phyloP scores from a whole-genome alignment of 2,797 vertebrate species.

The Sitta carolinensis region DNA sequence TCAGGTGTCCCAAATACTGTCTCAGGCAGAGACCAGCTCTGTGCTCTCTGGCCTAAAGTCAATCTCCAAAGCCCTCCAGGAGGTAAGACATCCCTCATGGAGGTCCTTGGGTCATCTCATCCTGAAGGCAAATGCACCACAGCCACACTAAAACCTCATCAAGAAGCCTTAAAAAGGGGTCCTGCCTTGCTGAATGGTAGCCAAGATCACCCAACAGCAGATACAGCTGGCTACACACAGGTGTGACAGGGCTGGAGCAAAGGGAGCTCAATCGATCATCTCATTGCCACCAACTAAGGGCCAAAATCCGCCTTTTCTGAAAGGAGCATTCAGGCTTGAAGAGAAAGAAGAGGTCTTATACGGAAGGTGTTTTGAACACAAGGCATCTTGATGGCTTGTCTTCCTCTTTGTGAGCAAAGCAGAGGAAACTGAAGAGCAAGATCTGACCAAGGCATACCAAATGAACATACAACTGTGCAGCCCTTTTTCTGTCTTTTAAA shows the following conservation, averaged over 20 bases:
- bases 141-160: background rate
- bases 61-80: background rate
- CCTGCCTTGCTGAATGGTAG: background rate
- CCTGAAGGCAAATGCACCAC: background rate
- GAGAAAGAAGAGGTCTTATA: background rate
- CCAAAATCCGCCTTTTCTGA: background rate
- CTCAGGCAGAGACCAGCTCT: background rate
- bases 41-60: background rate
- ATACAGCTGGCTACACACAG: background rate
- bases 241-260: rapidly evolving
- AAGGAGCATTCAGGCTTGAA: background rate
- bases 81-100: background rate
- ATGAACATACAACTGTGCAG: background rate
- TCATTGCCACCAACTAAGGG: background rate
- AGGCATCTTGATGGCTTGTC: background rate
- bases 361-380: background rate
- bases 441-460: background rate
- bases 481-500: background rate
- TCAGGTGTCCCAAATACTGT: background rate
- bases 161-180: background rate
- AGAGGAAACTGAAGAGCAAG: background rate
- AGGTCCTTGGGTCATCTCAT: background rate
- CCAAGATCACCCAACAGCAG: background rate
- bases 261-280: background rate
- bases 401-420: background rate